A percentile compares a stretch with the other conserved stretches of the same genome.
These are phyloP conservation scores for Acyrthosiphon pisum DNA, from an alignment of 1,140 invertebrate genomes.

Conservation along the genomic window DNA sequence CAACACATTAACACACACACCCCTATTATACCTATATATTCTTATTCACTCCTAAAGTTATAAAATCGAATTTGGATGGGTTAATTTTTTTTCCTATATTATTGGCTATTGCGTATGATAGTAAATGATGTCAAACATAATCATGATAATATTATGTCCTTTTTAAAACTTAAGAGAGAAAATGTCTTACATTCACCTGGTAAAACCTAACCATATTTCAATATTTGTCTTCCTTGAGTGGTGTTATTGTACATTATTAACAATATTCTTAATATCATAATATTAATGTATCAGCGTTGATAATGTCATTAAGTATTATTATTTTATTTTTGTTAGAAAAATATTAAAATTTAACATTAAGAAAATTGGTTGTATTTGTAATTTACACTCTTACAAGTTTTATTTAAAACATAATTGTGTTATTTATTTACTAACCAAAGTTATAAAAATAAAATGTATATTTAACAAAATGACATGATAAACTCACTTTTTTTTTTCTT, in stretches of 20 bases:
- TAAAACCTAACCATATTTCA: background rate
- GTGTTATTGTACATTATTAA: constrained; percentile 17
- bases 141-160: too few species aligned
- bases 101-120: too few species aligned
- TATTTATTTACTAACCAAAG: constrained; percentile 22
- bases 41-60: too few species aligned
- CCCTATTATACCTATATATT: too few species aligned
- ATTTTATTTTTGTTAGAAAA: constrained; percentile 13
- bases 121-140: too few species aligned
- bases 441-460: constrained; percentile 27
- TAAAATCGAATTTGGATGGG: too few species aligned
- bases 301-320: constrained; percentile 24
- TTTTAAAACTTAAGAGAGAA: background rate
- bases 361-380: background rate
- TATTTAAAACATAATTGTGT: background rate
- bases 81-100: too few species aligned
- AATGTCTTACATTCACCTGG: background rate
- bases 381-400: constrained; percentile 10
- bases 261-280: constrained; percentile 3
- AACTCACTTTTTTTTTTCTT: background rate
- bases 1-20: too few species aligned
- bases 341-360: background rate
- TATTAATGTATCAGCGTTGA: background rate
- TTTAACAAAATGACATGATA: background rate
- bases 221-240: constrained; percentile 24